Percentiles rank a stretch among this genome's conserved stretches.
Conservation (phyloP, 2,888 invertebrate genomes). For the Cephalotes varians region DNA sequence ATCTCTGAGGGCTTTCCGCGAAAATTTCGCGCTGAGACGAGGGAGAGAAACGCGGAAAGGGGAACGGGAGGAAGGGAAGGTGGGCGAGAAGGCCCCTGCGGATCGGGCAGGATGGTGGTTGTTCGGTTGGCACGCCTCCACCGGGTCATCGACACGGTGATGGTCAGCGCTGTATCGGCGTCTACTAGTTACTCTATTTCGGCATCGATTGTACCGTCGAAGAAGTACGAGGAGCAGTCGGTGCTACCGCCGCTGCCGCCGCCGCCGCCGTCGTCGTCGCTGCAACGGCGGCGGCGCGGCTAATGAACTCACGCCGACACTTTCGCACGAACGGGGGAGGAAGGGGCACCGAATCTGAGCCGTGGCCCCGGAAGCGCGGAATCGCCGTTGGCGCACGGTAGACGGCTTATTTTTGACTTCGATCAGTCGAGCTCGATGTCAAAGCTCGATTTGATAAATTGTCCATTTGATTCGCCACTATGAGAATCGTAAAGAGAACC, state of each 20-base stretch:
- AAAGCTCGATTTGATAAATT: neutral
- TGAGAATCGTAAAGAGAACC: neutral
- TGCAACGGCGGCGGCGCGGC: conserved; percentile 25
- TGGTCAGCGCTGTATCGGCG: conserved; percentile 53
- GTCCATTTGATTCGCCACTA: neutral
- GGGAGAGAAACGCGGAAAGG: neutral
- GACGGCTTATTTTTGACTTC: conserved; percentile 31
- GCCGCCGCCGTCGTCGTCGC: neutral
- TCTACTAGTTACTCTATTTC: conserved; percentile 55
- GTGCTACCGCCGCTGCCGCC: neutral
- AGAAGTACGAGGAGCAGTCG: conserved; percentile 33
- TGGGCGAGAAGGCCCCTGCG: conserved; percentile 4
- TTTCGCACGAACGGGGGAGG: neutral
- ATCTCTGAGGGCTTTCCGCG: neutral
- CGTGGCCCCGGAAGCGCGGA: conserved; percentile 31
- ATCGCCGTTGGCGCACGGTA: neutral
- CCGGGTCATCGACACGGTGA: conserved; percentile 58
- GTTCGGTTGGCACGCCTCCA: conserved; percentile 55
- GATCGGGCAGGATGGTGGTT: conserved; percentile 42
- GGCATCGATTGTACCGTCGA: conserved; percentile 54
- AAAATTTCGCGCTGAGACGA: neutral
- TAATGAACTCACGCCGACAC: conserved; percentile 38
- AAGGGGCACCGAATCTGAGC: neutral
- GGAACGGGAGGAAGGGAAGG: neutral
- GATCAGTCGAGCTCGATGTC: neutral